Base-by-base conservation (phyloP, 2,797 vertebrate genomes). In the Peromyscus attwateri region DNA sequence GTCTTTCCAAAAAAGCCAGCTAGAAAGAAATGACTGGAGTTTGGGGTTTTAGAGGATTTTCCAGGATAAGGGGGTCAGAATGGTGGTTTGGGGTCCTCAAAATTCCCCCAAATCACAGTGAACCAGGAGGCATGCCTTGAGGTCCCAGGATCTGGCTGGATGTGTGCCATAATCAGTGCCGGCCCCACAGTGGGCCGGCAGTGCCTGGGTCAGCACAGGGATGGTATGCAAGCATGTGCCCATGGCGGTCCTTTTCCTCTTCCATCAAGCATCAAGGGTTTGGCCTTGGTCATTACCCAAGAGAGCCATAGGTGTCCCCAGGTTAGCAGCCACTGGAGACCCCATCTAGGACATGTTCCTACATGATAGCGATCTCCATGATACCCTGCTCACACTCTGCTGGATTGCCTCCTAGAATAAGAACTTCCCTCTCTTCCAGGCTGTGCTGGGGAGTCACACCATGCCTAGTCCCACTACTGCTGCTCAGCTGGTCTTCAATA, bases 101-200 rank as follows among this genome's bases (percentile, higher is more conserved):
- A 52, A n/a, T 75, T 85, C 73, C n/a, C 62, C 16, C 91, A 85
- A 37, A 57, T 75, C 71, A 1, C 13, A 25, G 81, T 43, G 93
- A 70, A 49, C 21, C 0, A 3, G 19, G 77, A 64, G 9, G 25
- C 23, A 49, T 1, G 2, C 3, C 17, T 17, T 6, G 62, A 66
- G 31, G 57, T 46, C 52, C 40, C 84, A 60, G 73, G 3, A 11
- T 66, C 43, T 76, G 19, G 43, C 43, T 43, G 37, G 23, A 52
- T 66, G 77, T 0, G 0, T 16, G 55, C 49, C 4, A 1, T 21
- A 8, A 11, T 2, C 0, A 71, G 55, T n/a, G 46, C 2, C 5
- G 13, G 60, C 60, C 81, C 43, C 3, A 57, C 40, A 23, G 93
- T 34, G 17, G 13, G n/a, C 1, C 2, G 14, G 52, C 52, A 5